Conservation (phyloP, 64 coral and sea anemone species). For the Orbicella faveolata region DNA sequence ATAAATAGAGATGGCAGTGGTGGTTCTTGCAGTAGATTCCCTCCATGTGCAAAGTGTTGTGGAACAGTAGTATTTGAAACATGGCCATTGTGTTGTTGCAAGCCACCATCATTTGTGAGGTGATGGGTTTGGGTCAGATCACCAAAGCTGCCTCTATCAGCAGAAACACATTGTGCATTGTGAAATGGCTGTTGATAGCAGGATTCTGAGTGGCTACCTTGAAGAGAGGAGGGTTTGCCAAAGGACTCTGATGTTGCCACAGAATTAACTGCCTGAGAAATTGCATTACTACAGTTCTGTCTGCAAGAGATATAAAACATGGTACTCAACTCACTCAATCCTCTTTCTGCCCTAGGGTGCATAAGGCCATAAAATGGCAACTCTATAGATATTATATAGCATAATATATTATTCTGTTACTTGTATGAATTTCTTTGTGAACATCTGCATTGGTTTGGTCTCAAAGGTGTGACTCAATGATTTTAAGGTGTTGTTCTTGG, state of each 20-base stretch:
- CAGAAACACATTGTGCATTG: background rate
- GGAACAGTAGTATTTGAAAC: conserved; percentile 3
- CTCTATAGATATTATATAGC: too few relatives aligned
- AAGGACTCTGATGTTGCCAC: background rate
- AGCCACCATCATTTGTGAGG: background rate
- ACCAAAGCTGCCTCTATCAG: background rate
- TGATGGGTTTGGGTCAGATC: conserved; percentile 7
- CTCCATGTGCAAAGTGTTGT: conserved; percentile 14
- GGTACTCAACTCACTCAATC: too few relatives aligned
- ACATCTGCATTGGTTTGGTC: too few relatives aligned
- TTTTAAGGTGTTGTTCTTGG: too few relatives aligned
- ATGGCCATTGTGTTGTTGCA: background rate
- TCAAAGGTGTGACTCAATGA: too few relatives aligned
- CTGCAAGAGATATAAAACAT: background rate
- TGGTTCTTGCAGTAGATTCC: conserved; percentile 6
- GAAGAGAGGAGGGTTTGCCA: conserved; percentile 6
- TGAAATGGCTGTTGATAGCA: conserved; percentile 3
- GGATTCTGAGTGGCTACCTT: conserved; percentile 2
- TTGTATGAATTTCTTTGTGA: too few relatives aligned
- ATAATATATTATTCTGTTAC: too few relatives aligned
- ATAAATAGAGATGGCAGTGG: conserved; percentile 10
- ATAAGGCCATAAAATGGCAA: too few relatives aligned
- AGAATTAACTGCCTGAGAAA: background rate
- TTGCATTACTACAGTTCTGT: conserved; percentile 12
- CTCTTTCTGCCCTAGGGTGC: too few relatives aligned